Conservation (phyloP, 2,113 vertebrate species). For the Talpa occidentalis region DNA sequence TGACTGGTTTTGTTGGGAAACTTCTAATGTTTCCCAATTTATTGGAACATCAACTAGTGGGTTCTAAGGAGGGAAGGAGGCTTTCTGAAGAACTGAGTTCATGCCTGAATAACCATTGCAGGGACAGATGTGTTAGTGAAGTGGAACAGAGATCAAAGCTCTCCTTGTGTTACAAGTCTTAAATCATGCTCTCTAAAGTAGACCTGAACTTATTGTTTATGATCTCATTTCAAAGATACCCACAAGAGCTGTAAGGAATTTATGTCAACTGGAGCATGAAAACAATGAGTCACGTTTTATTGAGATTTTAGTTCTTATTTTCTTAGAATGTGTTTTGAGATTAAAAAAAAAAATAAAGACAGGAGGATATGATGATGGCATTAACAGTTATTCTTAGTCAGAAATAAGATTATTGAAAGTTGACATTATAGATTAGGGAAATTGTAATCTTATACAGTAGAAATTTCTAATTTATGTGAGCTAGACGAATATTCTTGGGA, state of each 20-base stretch:
- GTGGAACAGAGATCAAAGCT: neutral
- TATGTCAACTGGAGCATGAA: neutral
- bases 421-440: neutral
- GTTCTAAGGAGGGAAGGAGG: neutral
- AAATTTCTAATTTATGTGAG: neutral
- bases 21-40: neutral
- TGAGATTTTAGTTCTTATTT: conserved; percentile 23
- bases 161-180: neutral
- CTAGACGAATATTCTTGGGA: neutral
- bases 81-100: neutral
- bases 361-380: neutral
- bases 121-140: neutral
- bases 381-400: neutral
- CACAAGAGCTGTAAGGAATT: neutral
- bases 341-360: neutral
- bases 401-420: conserved; percentile 34
- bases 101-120: neutral
- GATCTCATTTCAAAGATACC: conserved; percentile 52
- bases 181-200: neutral
- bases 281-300: neutral
- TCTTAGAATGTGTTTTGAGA: neutral
- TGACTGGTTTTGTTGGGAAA: neutral
- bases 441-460: neutral
- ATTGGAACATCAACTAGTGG: neutral
- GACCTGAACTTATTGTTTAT: neutral